Conservation (phyloP, 1,140 invertebrate genomes). For the Muscidifurax raptorellus region DNA sequence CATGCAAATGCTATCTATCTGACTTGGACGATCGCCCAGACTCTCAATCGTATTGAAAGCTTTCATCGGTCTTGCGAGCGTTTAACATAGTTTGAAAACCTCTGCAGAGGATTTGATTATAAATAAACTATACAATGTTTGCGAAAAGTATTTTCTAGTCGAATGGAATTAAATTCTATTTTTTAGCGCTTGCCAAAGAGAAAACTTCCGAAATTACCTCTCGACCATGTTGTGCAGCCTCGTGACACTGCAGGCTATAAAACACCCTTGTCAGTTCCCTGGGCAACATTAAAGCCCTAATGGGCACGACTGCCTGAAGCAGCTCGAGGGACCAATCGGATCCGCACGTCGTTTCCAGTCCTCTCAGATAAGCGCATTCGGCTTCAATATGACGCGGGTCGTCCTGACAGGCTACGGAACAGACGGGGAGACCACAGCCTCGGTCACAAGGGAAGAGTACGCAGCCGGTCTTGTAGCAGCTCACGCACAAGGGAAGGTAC, state of each 20-base stretch:
- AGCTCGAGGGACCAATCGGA: conserved; percentile 73
- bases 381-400: conserved; percentile 72
- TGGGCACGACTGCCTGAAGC: conserved; percentile 77
- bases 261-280: background rate
- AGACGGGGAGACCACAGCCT: conserved; percentile 79
- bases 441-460: conserved; percentile 74
- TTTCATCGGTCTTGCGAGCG: no score
- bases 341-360: conserved; percentile 74
- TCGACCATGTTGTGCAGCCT: conserved; percentile 43
- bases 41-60: background rate
- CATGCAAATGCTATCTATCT: background rate
- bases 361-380: conserved; percentile 79
- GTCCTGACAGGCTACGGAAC: conserved; percentile 77
- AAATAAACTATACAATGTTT: no score
- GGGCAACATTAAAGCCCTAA: conserved; percentile 71
- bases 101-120: no score
- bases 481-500: conserved; percentile 75
- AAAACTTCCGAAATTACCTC: conserved; percentile 48
- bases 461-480: conserved; percentile 75
- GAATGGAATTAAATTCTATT: no score
- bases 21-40: background rate
- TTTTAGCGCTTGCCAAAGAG: no score
- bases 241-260: conserved; percentile 16
- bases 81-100: no score
- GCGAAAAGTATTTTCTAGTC: no score